Base-by-base conservation (phyloP, 2,797 vertebrate species). In the Denticeps clupeoides region DNA sequence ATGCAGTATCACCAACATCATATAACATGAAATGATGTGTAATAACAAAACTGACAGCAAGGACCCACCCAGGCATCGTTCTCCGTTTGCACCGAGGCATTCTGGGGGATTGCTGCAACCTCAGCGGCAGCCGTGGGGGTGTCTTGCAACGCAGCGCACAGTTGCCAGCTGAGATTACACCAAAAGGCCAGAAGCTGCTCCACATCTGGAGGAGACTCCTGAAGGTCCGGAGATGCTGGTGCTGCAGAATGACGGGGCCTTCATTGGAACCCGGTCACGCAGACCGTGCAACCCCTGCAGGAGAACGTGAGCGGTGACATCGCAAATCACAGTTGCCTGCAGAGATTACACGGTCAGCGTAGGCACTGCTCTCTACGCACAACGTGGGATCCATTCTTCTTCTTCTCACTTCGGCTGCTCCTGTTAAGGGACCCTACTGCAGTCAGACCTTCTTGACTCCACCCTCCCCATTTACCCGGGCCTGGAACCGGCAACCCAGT, bases 1-100 rank as follows among this genome's bases (percentile, higher is more conserved):
- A 99, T 99, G 95, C 95, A 99, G 95, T 99, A 99, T 87, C 90
- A 82, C 83, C 91, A 77, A 89, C 95, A 95, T 91, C 92, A 91
- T n/a, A n/a, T n/a, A n/a, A n/a, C n/a, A n/a, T n/a, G n/a, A n/a
- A n/a, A n/a, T n/a, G n/a, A n/a, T n/a, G n/a, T n/a, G n/a, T n/a
- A n/a, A n/a, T n/a, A n/a, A n/a, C n/a, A n/a, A n/a, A n/a, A n/a
- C n/a, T n/a, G n/a, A 27, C 12, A 45, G 25, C 9, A 25, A 16
- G 7, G n/a, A 13, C 2, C 19, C 26, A 28, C 10, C 8, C 9
- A 28, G 26, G 10, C 9, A 28, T 28, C 26, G 28, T 10, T 11
- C 28, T 32, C 32, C 13, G 29, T 7, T 5, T 13, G 29, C 13
- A 5, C 13, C 32, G 29, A 37, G 24, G 16, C 22, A 8, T 12